These are phyloP conservation scores for Scartelaos histophorus DNA, from an alignment of 2,113 vertebrate genomes.

Conservation along the genomic window DNA sequence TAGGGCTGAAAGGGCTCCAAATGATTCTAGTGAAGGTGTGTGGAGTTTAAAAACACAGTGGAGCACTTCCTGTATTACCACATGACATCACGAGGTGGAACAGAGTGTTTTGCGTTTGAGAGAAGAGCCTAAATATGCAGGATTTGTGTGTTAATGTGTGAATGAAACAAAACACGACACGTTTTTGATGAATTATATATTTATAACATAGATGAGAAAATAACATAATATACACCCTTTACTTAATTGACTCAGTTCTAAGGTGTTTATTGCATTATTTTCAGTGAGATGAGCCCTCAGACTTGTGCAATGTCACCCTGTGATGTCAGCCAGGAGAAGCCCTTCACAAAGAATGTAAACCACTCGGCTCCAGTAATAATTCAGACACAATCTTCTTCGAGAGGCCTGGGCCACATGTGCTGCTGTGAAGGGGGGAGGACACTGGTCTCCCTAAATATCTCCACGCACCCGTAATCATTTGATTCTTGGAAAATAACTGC, in stretches of 20 bases:
- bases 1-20: too few relatives aligned
- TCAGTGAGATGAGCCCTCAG: neutral
- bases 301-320: neutral
- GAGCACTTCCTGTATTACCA: too few relatives aligned
- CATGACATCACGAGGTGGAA: too few relatives aligned
- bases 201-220: too few relatives aligned
- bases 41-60: too few relatives aligned
- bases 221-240: too few relatives aligned
- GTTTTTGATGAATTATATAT: too few relatives aligned
- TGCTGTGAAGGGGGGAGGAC: constrained; percentile 20
- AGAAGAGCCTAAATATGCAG: too few relatives aligned
- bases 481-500: constrained; percentile 32
- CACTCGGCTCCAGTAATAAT: constrained; percentile 27
- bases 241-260: neutral
- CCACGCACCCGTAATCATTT: constrained; percentile 23
- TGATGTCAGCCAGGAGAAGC: constrained; percentile 4
- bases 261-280: neutral
- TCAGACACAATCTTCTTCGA: constrained; percentile 18
- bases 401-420: constrained; percentile 8
- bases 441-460: constrained; percentile 16
- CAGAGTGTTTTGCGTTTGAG: too few relatives aligned
- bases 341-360: constrained; percentile 23
- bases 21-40: too few relatives aligned
- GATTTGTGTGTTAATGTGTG: too few relatives aligned
- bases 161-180: too few relatives aligned